Base-by-base conservation (phyloP, 2,888 invertebrate species). In the Orthonychiurus folsomi region DNA sequence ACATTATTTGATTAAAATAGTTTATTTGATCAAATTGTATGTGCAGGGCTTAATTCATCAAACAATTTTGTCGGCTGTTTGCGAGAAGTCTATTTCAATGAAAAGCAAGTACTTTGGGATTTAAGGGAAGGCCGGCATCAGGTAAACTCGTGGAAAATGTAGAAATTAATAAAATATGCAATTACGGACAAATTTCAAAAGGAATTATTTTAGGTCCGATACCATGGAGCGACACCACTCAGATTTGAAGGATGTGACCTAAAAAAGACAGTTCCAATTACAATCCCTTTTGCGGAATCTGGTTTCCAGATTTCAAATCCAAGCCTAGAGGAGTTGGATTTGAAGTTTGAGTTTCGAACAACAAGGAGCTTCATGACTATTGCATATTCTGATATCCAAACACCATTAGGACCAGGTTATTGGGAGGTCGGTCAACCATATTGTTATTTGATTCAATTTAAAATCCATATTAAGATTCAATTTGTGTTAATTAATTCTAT, bases 1-100 rank as follows among this genome's bases (percentile, higher is more conserved):
- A n/a, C n/a, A n/a, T n/a, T n/a, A n/a, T n/a, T n/a, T n/a, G n/a
- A n/a, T n/a, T n/a, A n/a, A n/a, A n/a, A n/a, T n/a, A n/a, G n/a
- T n/a, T n/a, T n/a, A n/a, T n/a, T 20, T 53, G 12, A 53, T 47
- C 47, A 47, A 47, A 47, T 12, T 71, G 80, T 81, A 93, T 57
- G n/a, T n/a, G n/a, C n/a, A n/a, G n/a, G n/a, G n/a, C 79, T 89
- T 71, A 84, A 84, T 74, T 92, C 86, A 63, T 84, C 86, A 73
- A 89, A 90, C 77, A 90, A 89, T 78, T 92, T 91, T 76, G 88
- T 88, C 71, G 91, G 95, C 25, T 89, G 89, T 72, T 77, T 95
- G 48, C 91, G 92, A 76, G 92, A 92, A 76, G 90, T 93, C 56
- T 94, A 90, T 77, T 93, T 91, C 78, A 93, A 94, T 77, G 92